Conservation (phyloP, 2,113 vertebrate genomes). For the Nematolebias whitei region DNA sequence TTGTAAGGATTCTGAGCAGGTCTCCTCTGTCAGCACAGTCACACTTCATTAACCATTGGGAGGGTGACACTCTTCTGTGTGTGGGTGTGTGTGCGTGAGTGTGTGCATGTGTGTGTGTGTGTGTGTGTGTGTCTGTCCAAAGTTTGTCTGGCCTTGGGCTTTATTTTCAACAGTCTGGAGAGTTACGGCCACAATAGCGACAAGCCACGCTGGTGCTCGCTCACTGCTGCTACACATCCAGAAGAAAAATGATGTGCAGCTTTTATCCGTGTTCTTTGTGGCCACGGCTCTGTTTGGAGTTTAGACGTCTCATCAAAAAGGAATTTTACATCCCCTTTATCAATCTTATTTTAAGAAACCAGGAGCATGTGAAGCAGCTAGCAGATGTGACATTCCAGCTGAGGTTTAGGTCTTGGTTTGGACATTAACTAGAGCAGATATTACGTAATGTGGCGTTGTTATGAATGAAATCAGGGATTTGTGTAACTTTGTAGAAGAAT, state of each 20-base stretch:
- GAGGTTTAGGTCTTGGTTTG: slow-evolving; percentile 9
- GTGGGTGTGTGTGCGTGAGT: too few relatives aligned
- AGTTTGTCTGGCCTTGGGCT: slow-evolving; percentile 34
- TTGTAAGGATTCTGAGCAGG: slow-evolving; percentile 34
- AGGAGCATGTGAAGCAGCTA: slow-evolving; percentile 38
- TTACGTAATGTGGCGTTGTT: slow-evolving; percentile 24
- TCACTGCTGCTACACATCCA: slow-evolving; percentile 54
- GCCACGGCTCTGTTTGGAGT: slow-evolving; percentile 64
- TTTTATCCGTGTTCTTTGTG: slow-evolving; percentile 68
- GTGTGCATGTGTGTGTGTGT: slow-evolving; percentile 1
- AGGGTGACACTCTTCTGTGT: slow-evolving; percentile 16
- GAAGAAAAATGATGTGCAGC: slow-evolving; percentile 65
- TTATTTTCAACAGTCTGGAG: slow-evolving; percentile 49
- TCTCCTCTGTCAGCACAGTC: slow-evolving; percentile 53
- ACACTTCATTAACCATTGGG: slow-evolving; percentile 53
- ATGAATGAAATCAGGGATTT: slow-evolving; percentile 25
- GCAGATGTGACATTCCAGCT: slow-evolving; percentile 51
- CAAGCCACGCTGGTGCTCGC: slow-evolving; percentile 60
- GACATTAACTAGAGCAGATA: slow-evolving; percentile 25
- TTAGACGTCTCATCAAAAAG: slow-evolving; percentile 66
- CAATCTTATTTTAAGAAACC: slow-evolving; percentile 43
- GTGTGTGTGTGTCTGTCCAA: slow-evolving; percentile 13
- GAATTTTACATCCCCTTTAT: slow-evolving; percentile 71
- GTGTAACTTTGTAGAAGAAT: slow-evolving; percentile 20
- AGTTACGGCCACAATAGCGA: slow-evolving; percentile 62